These are phyloP conservation scores for Bucorvus abyssinicus DNA, from an alignment of 2,797 vertebrate species.

Conservation along the genomic window DNA sequence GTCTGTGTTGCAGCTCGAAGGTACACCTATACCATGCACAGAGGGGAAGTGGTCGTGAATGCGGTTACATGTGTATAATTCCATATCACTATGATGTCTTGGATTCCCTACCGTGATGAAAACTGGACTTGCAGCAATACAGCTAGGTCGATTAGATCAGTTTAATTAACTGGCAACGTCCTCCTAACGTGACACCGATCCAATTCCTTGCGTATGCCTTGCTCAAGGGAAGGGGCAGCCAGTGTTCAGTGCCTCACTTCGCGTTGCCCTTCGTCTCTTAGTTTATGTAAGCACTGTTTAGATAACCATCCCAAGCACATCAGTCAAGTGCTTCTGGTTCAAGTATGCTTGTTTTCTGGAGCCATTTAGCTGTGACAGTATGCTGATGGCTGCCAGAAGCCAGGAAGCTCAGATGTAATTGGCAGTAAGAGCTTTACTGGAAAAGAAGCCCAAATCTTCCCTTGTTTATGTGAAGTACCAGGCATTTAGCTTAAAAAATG, in stretches of 20 bases:
- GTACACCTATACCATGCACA: rapidly evolving
- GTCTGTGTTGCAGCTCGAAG: neutral
- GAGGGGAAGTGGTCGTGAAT: neutral
- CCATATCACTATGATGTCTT: neutral
- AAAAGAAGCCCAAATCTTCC: neutral
- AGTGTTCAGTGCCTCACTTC: neutral
- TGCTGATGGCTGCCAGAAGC: neutral
- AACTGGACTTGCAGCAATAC: neutral
- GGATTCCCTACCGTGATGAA: neutral
- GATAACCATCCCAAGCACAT: neutral
- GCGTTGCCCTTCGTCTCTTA: neutral
- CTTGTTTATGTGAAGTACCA: constrained; percentile 19
- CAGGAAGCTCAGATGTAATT: neutral
- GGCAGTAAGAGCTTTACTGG: neutral
- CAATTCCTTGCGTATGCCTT: neutral
- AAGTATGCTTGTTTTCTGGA: neutral
- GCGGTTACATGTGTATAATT: neutral
- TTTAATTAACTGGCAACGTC: neutral
- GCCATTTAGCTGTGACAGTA: neutral
- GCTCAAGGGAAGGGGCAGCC: neutral
- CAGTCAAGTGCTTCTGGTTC: neutral
- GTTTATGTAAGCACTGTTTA: neutral
- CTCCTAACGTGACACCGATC: neutral
- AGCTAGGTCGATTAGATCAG: neutral
- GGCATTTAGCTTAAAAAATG: neutral